Evolutionary conservation across 37 sponge, comb jelly and placozoan genomes (phyloP), one percentile per base, ranked within the genome.

Genomic region (Hexactinellida sp.): DNA sequence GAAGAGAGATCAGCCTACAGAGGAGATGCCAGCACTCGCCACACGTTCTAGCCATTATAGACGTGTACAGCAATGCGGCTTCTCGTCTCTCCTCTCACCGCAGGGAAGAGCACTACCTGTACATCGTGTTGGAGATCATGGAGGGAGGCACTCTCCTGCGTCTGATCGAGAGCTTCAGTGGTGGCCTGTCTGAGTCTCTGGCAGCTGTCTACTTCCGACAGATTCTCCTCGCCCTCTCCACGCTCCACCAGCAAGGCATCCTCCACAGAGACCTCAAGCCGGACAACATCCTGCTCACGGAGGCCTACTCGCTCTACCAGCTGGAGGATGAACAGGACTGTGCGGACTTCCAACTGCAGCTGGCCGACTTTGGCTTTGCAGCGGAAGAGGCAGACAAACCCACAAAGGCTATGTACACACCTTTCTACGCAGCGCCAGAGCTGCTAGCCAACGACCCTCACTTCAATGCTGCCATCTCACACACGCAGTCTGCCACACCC

Each of bases 211-310:
- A 63, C 76, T 63, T 63, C 76, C 25, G 76, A 63, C 76, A 63
- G 76, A 63, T 63, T n/a, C 76, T 63, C 3, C 76, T 63, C 76
- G 76, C 76, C 34, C 76, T 63, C 76, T 63, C 76, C 76, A 63
- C 76, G 5, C 76, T 63, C 76, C 76, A 63, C 76, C 76, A 63
- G 34, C 76, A 63, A n/a, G 76, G 76, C 25, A 63, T 63, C 76
- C 3, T 63, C 5, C 76, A 63, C 34, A 63, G 76, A 63, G 76
- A 63, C 76, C 76, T 63, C 76, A 63, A 63, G 34, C 76, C 30
- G 13, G 76, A 63, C 28, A 63, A 63, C 76, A 63, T 63, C 30
- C 76, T 63, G 19, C 76, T 63, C 76, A 63, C 76, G 13, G 32
- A 63, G 19, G 30, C 3, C 28, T 63, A 63, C 76, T 63, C 76